Evolutionary conservation across 2,113 vertebrate genomes (phyloP), one percentile per base, ranked within the genome.

Genomic region (Salvelinus namaycush): DNA sequence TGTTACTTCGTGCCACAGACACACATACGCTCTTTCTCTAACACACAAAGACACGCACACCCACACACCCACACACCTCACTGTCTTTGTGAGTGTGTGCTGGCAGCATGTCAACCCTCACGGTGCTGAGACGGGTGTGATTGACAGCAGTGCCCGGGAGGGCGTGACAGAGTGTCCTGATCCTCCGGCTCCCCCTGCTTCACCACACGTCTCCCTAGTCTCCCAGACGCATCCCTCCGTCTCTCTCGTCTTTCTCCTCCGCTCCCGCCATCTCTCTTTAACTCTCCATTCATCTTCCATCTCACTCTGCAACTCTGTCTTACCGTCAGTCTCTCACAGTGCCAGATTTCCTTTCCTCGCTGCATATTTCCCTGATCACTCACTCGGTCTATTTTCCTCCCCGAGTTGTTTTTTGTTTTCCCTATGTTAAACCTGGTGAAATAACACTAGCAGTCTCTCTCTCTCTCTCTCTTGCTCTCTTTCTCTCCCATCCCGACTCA

Each of bases 151-250:
- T 80, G 82, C 34, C 79, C 81, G 74, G 73, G 68, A 26, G 79
- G 76, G 79, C 77, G 74, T 84, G 87, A 86, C 83, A 87, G 75
- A 81, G 83, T 86, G 81, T 67, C 49, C 79, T 83, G 83, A 87
- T 84, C 83, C 80, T 59, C 77, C 49, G 9, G 71, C 77, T 68
- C 80, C n/a, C 66, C 81, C 72, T 75, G 80, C 80, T 75, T 83
- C 84, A 31, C 18, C 57, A n/a, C 31, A 22, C 14, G 54, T 62
- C 72, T 62, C 20, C 66, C 14, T 48, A 59, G 51, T 49, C 44
- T 74, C 64, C 78, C 78, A 44, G 39, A 44, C 39, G 11, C 39
- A 70, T 81, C 78, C 74, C 73, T 76, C 76, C 39, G 11, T 24
- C 70, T 72, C 8, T 39, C 39, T 9, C 8, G 7, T 14, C 62